Evolutionary conservation across 2,797 vertebrate genomes (phyloP), one percentile per base, ranked within the genome.

Genomic region (Cynodonichthys magdalenae): DNA sequence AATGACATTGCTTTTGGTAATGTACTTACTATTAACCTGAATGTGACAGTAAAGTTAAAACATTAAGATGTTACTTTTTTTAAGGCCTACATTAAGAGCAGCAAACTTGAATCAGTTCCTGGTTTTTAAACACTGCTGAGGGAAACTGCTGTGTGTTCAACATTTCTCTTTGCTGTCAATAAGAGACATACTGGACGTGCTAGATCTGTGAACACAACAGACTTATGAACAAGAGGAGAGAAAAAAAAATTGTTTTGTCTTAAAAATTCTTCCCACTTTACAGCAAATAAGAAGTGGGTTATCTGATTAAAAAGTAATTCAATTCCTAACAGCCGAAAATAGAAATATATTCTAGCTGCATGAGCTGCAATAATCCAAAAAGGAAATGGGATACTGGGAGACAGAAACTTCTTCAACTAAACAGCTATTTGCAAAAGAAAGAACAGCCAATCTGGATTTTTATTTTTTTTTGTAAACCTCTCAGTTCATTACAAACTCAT

Each of bases 81-180:
- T 53, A 56, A 65, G 36, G 48, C 53, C 78, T 81, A 53, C n/a
- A 53, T 68, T 47, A 58, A 71, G 50, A 83, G 67, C 46, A 66
- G 46, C 27, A 28, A 28, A 46, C 75, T 11, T 71, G 45, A 79
- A 77, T 72, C 59, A 75, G 69, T 73, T 79, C 29, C 34, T 57
- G 62, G 57, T 74, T 62, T 74, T 62, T 71, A 63, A 84, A 82
- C 48, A 63, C 75, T 58, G 65, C 63, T 70, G 60, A 64, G 69
- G 68, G 70, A 80, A 77, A 39, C 1, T 12, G 34, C 10, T 36
- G 59, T 50, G 65, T 70, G 75, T 73, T 87, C 80, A 53, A 66
- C 49, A 77, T 80, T 82, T 84, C 49, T 77, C 57, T 80, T 85
- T 82, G 75, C 83, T 70, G 74, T 56, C 78, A 87, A 88, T 83